Conservation (phyloP, 2,888 invertebrate species). For the Tyria jacobaeae region DNA sequence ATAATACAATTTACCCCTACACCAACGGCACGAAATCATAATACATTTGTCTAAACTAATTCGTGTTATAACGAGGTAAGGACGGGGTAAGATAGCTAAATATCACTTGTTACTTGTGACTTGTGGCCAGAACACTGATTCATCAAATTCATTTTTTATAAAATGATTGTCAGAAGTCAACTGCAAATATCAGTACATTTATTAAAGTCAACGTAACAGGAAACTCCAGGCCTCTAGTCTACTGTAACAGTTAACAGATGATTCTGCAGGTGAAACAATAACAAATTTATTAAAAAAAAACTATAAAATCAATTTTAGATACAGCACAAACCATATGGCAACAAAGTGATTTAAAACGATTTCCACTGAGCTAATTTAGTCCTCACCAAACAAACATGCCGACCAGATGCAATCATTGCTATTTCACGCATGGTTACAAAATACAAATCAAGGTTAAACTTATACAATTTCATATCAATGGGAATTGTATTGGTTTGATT, state of each 20-base stretch:
- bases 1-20: too few relatives aligned
- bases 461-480: conserved; percentile 35
- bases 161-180: too few relatives aligned
- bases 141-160: too few relatives aligned
- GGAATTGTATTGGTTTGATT: conserved; percentile 45
- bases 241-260: neutral
- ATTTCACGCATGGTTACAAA: conserved; percentile 64
- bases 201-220: too few relatives aligned
- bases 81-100: too few relatives aligned
- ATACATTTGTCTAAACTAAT: too few relatives aligned
- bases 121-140: too few relatives aligned
- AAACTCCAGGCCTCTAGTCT: too few relatives aligned
- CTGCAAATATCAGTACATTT: too few relatives aligned
- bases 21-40: too few relatives aligned
- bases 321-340: conserved; percentile 36
- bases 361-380: conserved; percentile 56
- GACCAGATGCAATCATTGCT: conserved; percentile 58
- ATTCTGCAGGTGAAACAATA: neutral
- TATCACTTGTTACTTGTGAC: too few relatives aligned
- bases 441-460: conserved; percentile 52
- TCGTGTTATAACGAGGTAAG: too few relatives aligned
- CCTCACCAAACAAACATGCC: conserved; percentile 54
- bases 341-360: conserved; percentile 44
- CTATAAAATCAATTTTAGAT: conserved; percentile 17
- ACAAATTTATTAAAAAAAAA: conserved; percentile 9